Conservation (phyloP, 1,140 invertebrate species). For the Ylistrum balloti region DNA sequence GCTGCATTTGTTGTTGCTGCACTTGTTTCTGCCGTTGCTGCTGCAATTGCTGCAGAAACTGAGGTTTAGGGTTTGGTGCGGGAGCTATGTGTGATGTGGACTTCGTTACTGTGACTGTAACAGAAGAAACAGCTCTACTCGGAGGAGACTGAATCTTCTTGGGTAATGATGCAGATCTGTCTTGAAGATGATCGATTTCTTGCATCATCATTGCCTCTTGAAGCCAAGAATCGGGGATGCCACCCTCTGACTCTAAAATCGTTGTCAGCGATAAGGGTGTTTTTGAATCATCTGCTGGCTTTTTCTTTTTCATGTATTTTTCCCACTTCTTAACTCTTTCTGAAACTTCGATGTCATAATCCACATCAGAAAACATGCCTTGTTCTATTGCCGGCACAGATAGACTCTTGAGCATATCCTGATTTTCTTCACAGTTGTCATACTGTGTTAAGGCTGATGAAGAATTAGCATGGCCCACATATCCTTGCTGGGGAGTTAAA, state of each 20-base stretch:
- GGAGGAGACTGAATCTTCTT: conserved; percentile 36
- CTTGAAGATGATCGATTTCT: neutral
- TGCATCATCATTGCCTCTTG: conserved; percentile 43
- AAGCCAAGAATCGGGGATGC: conserved; percentile 45
- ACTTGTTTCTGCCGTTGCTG: neutral
- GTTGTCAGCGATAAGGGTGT: conserved; percentile 51
- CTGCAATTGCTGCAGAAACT: neutral
- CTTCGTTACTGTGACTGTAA: conserved; percentile 66
- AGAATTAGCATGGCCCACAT: neutral
- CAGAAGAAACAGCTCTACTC: conserved; percentile 54
- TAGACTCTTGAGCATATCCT: conserved; percentile 44
- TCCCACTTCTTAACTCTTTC: conserved; percentile 80
- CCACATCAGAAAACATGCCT: conserved; percentile 81
- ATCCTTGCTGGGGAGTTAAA: neutral
- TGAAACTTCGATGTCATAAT: conserved; percentile 79
- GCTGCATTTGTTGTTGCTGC: neutral
- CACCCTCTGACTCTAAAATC: conserved; percentile 56
- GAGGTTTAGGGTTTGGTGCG: neutral
- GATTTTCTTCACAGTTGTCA: conserved; percentile 44
- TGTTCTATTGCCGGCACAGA: conserved; percentile 60
- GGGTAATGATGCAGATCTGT: neutral
- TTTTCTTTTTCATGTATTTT: conserved; percentile 72
- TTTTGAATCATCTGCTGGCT: conserved; percentile 56
- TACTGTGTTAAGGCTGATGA: conserved; percentile 8
- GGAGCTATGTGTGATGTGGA: conserved; percentile 53